Base-by-base conservation (phyloP, 2,797 vertebrate genomes). In the Sebastes goodei region DNA sequence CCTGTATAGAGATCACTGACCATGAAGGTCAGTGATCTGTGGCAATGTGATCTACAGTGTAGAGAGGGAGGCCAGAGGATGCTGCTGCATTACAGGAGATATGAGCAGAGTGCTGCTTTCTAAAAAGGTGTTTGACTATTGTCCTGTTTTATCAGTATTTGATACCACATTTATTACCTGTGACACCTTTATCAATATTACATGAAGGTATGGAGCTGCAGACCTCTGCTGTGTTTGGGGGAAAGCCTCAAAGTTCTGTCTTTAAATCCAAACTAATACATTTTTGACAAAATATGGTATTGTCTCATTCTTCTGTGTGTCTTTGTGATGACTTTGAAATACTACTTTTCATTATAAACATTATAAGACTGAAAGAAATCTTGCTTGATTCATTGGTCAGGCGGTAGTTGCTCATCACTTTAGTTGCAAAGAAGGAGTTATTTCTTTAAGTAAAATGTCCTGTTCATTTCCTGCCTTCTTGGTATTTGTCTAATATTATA, bases 1-100 rank as follows among this genome's bases (percentile, higher is more conserved):
- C 12, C 38, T 14, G 38, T 42, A 42, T 29, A 64, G 59, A 74
- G 81, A 71, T 61, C 30, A 70, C 35, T 9, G 65, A 83, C 65
- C 71, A 30, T 81, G 69, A 86, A 86, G 71, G 83, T 78, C 83
- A 78, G 74, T 63, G 74, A 71, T 81, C 75, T 66, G 66, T 76
- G 70, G 74, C 57, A 17, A 49, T 42, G 74, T 79, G 81, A 84
- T 84, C 67, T 76, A 65, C 66, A 61, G 70, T 72, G 69, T 53
- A 29, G 71, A 10, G 60, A 49, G 52, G 32, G 53, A 64, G 63
- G 74, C 65, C 25, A 33, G 21, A 38, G 61, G 53, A 33, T 63
- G 61, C 53, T 14, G 33, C 46, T 70, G 73, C 66, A 32, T 63
- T 14, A 53, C 29, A 38, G 66, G 32, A 64, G 35, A 74, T 25